Evolutionary conservation across 2,113 vertebrate genomes (phyloP).

Genomic region (Etheostoma cragini): DNA sequence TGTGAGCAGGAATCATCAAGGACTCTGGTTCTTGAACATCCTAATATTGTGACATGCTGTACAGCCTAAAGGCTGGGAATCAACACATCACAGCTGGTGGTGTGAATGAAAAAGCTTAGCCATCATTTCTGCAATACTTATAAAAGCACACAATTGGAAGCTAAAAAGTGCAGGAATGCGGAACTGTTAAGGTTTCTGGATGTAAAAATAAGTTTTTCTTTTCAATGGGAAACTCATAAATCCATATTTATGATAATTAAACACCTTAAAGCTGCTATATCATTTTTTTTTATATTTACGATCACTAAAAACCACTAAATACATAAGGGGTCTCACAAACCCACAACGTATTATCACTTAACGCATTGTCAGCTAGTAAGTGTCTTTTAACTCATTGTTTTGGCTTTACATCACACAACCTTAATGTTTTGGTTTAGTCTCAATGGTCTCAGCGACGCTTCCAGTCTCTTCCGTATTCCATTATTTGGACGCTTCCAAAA

Average conservation of each 20-base stretch:
- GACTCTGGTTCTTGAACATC: constrained; percentile 21
- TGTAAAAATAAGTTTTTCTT: background rate
- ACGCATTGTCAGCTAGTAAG: background rate
- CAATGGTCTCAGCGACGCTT: background rate
- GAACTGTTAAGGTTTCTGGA: background rate
- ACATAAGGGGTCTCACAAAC: background rate
- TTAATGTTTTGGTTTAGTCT: background rate
- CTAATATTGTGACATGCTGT: constrained; percentile 24
- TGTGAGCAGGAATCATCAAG: constrained; percentile 60
- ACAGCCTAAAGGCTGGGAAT: constrained; percentile 17
- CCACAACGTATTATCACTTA: background rate
- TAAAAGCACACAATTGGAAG: constrained; percentile 7
- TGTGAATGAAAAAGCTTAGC: constrained; percentile 29
- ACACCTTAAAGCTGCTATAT: background rate
- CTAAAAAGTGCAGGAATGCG: background rate
- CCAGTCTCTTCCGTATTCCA: too few relatives aligned
- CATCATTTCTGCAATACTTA: constrained; percentile 13
- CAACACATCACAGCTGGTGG: constrained; percentile 22
- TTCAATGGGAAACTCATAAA: background rate
- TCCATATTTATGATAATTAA: background rate
- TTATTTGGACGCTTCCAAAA: background rate
- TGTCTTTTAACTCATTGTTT: background rate
- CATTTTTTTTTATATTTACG: background rate
- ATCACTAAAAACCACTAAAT: background rate
- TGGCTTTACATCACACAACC: background rate